Evolutionary conservation across 1,140 invertebrate species (phyloP).

Genomic region (Zaprionus kolodkinae): DNA sequence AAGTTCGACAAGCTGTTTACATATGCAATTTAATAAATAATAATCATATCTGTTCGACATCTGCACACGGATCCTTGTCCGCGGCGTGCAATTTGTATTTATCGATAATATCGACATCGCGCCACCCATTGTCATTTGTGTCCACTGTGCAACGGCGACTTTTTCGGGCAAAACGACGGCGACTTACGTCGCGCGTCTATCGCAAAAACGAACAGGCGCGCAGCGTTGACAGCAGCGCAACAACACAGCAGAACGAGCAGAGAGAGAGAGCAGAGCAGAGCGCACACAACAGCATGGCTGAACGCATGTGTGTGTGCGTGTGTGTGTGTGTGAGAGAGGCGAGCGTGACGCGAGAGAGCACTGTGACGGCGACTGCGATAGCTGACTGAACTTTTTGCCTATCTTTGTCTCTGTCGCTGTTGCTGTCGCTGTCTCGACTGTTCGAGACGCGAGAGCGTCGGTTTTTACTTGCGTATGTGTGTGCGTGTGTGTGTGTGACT

Average conservation of each 20-base stretch:
- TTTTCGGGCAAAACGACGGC: slow-evolving; percentile 74
- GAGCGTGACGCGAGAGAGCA: slow-evolving; percentile 15
- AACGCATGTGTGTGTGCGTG: neutral
- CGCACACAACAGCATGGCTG: neutral
- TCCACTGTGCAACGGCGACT: slow-evolving; percentile 64
- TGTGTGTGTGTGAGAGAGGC: neutral
- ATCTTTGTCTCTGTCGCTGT: slow-evolving; percentile 17
- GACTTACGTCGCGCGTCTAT: slow-evolving; percentile 84
- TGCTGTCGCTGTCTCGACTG: slow-evolving; percentile 29
- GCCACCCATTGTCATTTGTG: slow-evolving; percentile 15
- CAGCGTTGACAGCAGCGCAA: slow-evolving; percentile 47
- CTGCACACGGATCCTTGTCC: neutral
- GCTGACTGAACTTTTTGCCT: slow-evolving; percentile 28
- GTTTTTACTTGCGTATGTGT: slow-evolving; percentile 1
- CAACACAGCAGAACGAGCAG: slow-evolving; percentile 6
- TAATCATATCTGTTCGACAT: neutral
- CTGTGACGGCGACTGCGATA: neutral
- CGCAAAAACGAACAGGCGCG: slow-evolving; percentile 82
- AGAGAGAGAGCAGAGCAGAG: slow-evolving; percentile 5
- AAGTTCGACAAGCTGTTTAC: neutral
- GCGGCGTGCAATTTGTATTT: neutral
- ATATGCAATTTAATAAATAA: neutral
- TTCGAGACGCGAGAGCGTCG: neutral
- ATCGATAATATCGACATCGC: neutral
- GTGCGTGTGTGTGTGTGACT: slow-evolving; percentile 15